phyloP scores from a whole-genome alignment of 2,888 invertebrate genomes.

The Sialis lutaria region DNA sequence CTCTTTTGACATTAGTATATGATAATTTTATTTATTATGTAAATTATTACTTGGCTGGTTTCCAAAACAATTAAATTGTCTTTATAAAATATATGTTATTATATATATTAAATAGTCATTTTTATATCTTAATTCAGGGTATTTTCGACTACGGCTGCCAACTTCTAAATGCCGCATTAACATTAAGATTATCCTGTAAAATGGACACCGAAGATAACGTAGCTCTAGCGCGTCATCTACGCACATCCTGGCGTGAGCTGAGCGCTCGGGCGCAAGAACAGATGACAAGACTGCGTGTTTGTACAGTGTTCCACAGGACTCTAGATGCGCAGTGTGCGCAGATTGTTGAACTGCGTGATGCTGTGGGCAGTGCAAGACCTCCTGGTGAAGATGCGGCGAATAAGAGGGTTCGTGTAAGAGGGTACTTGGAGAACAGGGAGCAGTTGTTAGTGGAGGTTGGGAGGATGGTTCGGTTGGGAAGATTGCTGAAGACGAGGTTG shows the following conservation, averaged over 20 bases:
- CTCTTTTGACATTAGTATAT: not conserved
- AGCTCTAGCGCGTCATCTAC: slow-evolving; percentile 34
- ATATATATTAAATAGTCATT: not conserved
- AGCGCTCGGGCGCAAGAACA: slow-evolving; percentile 56
- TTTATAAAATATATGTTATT: no score
- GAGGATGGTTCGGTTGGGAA: slow-evolving; percentile 51
- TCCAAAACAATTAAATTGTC: not conserved
- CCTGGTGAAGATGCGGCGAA: slow-evolving; percentile 26
- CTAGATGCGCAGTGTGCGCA: slow-evolving; percentile 44
- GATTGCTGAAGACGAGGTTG: slow-evolving; percentile 43
- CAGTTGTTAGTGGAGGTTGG: slow-evolving; percentile 51
- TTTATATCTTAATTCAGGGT: slow-evolving; percentile 31
- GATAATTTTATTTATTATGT: not conserved
- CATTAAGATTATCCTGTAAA: slow-evolving; percentile 54
- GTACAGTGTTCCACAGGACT: slow-evolving; percentile 57
- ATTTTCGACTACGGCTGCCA: slow-evolving; percentile 70
- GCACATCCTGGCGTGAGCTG: slow-evolving; percentile 49
- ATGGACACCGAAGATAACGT: slow-evolving; percentile 38
- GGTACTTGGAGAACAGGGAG: slow-evolving; percentile 40
- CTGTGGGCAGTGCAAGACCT: slow-evolving; percentile 26
- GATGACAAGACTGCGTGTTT: slow-evolving; percentile 55
- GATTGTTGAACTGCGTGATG: slow-evolving; percentile 37
- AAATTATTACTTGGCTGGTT: slow-evolving; percentile 1
- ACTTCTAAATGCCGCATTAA: slow-evolving; percentile 53
- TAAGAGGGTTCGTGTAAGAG: slow-evolving; percentile 29